phyloP scores from a whole-genome alignment of 2,888 invertebrate species.

The Miltochrista miniata region DNA sequence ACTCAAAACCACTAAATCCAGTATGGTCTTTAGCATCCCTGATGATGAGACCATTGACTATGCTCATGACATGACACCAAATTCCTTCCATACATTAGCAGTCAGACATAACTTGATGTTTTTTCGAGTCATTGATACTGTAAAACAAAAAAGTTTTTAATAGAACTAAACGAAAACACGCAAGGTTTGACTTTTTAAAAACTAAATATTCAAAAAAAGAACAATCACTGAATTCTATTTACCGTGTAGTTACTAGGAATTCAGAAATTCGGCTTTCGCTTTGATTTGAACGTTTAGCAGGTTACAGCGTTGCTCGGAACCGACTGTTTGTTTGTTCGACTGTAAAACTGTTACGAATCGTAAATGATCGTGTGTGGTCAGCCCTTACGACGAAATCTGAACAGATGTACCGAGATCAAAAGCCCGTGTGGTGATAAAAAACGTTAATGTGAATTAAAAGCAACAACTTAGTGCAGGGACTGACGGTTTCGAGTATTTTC shows the following conservation, averaged over 20 bases:
- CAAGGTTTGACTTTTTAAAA: too few species aligned
- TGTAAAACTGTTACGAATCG: constrained; percentile 79
- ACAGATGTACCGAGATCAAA: constrained; percentile 81
- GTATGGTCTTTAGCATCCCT: too few species aligned
- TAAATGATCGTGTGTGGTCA: constrained; percentile 82
- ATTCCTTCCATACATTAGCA: too few species aligned
- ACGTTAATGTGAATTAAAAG: constrained; percentile 75
- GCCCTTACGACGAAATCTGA: constrained; percentile 81
- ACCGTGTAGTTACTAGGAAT: constrained; percentile 63
- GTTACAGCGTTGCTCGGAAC: constrained; percentile 74
- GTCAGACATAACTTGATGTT: too few species aligned
- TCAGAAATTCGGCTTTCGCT: constrained; percentile 68
- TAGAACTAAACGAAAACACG: too few species aligned
- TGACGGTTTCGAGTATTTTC: constrained; percentile 46
- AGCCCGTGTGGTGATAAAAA: constrained; percentile 73
- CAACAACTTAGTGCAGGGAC: constrained; percentile 70
- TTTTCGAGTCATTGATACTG: too few species aligned
- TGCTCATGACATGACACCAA: too few species aligned
- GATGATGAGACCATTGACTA: too few species aligned
- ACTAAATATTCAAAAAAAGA: constrained; percentile 37
- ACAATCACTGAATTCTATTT: constrained; percentile 39
- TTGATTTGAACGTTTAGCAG: constrained; percentile 71
- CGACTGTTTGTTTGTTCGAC: constrained; percentile 78
- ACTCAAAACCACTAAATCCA: too few species aligned
- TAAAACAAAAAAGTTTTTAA: too few species aligned